Percentiles rank a stretch among this genome's conserved stretches.
Conservation (phyloP, 2,113 vertebrate species). For the Podocnemis expansa region DNA sequence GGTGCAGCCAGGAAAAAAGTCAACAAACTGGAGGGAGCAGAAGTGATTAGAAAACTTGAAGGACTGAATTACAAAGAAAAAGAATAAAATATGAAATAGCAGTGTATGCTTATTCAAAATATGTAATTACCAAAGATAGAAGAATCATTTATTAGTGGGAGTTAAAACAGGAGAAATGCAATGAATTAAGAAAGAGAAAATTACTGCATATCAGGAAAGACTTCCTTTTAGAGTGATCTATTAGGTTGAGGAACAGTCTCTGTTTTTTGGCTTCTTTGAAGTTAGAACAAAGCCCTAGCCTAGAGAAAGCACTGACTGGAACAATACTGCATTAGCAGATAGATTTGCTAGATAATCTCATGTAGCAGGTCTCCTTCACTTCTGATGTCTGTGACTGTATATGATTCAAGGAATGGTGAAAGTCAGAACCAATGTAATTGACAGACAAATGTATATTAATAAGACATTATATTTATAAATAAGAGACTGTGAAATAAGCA, state of each 20-base stretch:
- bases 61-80: neutral
- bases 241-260: neutral
- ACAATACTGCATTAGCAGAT: neutral
- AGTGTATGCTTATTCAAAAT: neutral
- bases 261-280: neutral
- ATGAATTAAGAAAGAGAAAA: neutral
- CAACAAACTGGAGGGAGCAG: neutral
- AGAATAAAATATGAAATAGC: fast-evolving
- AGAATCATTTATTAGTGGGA: neutral
- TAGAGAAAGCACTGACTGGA: neutral
- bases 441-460: neutral
- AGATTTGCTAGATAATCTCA: neutral
- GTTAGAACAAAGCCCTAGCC: neutral
- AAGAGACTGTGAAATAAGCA: neutral
- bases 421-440: neutral
- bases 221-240: neutral
- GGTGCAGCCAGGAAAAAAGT: neutral
- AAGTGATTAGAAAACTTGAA: neutral
- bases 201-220: neutral
- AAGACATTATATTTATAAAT: neutral
- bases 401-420: neutral
- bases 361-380: fast-evolving
- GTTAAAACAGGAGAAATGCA: neutral
- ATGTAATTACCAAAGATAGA: neutral
- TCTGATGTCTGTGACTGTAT: neutral